Percentiles rank a stretch among this genome's conserved stretches.
These are phyloP conservation scores for Lerema accius DNA, from an alignment of 1,140 invertebrate genomes.

Conservation along the genomic window DNA sequence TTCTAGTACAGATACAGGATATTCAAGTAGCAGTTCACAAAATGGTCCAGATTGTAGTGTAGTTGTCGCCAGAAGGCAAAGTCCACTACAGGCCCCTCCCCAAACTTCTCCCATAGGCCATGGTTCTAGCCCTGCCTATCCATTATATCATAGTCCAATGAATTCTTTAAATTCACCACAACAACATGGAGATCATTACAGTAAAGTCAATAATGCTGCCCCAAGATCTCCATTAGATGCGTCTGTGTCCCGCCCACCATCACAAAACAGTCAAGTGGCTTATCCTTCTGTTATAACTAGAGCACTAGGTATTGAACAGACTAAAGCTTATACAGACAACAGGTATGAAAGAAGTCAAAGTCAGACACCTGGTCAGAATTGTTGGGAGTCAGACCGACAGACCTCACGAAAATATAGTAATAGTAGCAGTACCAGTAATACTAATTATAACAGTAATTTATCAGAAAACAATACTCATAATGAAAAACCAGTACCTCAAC, in stretches of 20 bases:
- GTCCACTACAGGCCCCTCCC: conserved; percentile 86
- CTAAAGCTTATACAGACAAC: conserved; percentile 84
- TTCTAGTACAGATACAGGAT: conserved; percentile 85
- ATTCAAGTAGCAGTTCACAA: conserved; percentile 85
- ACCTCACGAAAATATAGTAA: conserved; percentile 69
- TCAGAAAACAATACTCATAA: conserved; percentile 81
- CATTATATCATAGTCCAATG: conserved; percentile 90
- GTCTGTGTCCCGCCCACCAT: conserved; percentile 85
- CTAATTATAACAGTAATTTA: conserved; percentile 68
- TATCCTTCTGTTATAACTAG: conserved; percentile 89
- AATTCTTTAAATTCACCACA: conserved; percentile 88
- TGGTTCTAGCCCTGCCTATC: conserved; percentile 89
- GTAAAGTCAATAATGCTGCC: conserved; percentile 84
- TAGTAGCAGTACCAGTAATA: conserved; percentile 62
- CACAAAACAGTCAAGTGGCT: conserved; percentile 85
- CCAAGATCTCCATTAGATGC: conserved; percentile 88
- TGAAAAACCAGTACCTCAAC: conserved; percentile 59
- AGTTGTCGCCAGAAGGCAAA: conserved; percentile 86
- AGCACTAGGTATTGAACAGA: conserved; percentile 85
- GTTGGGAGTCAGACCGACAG: conserved; percentile 79
- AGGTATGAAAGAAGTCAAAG: conserved; percentile 84
- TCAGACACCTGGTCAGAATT: conserved; percentile 70
- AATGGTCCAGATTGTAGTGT: conserved; percentile 86
- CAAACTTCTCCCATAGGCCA: conserved; percentile 86
- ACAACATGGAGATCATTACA: conserved; percentile 83